phyloP scores from a whole-genome alignment of 1,140 invertebrate species.

The Cheumatopsyche charites region DNA sequence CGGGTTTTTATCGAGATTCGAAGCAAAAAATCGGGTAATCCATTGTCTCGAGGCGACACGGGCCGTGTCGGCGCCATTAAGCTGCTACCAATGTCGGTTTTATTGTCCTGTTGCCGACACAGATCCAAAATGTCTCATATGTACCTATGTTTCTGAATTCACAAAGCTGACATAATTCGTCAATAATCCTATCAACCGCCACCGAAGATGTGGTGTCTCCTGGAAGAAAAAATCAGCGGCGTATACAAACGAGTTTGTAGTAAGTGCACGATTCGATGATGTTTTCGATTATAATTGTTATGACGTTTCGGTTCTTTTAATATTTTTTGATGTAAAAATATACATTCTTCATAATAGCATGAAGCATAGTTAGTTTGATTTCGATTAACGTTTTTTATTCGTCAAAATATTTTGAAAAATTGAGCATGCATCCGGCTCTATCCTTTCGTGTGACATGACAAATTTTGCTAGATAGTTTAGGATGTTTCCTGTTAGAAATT shows the following conservation, averaged over 20 bases:
- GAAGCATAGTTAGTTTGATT: too few relatives aligned
- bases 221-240: neutral
- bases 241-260: neutral
- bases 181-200: conserved; percentile 27
- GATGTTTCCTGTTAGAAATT: too few relatives aligned
- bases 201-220: neutral
- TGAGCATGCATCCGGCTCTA: too few relatives aligned
- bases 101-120: conserved; percentile 21
- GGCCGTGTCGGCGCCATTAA: conserved; percentile 32
- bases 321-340: too few relatives aligned
- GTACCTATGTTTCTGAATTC: neutral
- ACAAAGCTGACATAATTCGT: conserved; percentile 24
- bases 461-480: too few relatives aligned
- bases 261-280: too few relatives aligned
- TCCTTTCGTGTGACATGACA: too few relatives aligned
- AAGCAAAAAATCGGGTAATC: conserved; percentile 27
- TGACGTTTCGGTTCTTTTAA: too few relatives aligned
- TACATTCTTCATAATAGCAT: too few relatives aligned
- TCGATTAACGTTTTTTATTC: too few relatives aligned
- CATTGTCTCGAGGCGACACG: conserved; percentile 30
- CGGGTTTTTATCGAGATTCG: neutral
- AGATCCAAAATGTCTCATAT: conserved; percentile 9
- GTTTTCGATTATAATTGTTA: too few relatives aligned
- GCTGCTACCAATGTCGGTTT: conserved; percentile 14
- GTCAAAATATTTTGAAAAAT: too few relatives aligned